Percentiles rank a stretch among this genome's conserved stretches.
Evolutionary conservation across 2,797 vertebrate genomes (phyloP).

Genomic region (Poeciliopsis infans): DNA sequence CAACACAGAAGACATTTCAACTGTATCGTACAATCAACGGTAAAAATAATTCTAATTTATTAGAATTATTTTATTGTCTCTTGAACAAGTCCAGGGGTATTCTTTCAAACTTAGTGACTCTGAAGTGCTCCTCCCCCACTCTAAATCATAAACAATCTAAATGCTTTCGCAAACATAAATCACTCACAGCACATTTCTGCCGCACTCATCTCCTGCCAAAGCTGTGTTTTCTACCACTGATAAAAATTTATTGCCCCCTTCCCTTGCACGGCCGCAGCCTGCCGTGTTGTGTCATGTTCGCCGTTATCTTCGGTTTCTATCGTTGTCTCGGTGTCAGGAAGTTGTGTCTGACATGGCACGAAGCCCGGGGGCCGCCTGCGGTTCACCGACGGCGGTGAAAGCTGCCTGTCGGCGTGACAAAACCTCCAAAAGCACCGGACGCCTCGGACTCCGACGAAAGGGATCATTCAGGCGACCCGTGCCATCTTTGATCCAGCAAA

Average conservation of each 20-base stretch:
- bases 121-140: neutral
- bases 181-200: slow-evolving; percentile 9
- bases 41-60: neutral
- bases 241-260: slow-evolving; percentile 43
- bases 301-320: slow-evolving; percentile 56
- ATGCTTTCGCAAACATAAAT: slow-evolving; percentile 25
- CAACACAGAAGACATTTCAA: neutral
- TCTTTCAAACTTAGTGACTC: neutral
- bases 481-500: slow-evolving; percentile 8
- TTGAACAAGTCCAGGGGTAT: neutral
- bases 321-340: slow-evolving; percentile 69
- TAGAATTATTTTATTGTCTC: neutral
- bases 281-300: slow-evolving; percentile 65
- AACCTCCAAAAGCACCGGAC: neutral
- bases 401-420: neutral
- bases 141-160: slow-evolving; percentile 22
- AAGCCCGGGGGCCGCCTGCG: slow-evolving; percentile 53
- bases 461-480: neutral
- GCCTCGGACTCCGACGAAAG: neutral
- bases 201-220: slow-evolving; percentile 37
- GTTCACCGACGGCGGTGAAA: slow-evolving; percentile 40
- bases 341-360: slow-evolving; percentile 63
- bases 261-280: slow-evolving; percentile 9
- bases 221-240: slow-evolving; percentile 16
- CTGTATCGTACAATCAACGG: neutral